Base-by-base conservation (phyloP, 2,113 vertebrate species). In the Phalacrocorax brasilianus region DNA sequence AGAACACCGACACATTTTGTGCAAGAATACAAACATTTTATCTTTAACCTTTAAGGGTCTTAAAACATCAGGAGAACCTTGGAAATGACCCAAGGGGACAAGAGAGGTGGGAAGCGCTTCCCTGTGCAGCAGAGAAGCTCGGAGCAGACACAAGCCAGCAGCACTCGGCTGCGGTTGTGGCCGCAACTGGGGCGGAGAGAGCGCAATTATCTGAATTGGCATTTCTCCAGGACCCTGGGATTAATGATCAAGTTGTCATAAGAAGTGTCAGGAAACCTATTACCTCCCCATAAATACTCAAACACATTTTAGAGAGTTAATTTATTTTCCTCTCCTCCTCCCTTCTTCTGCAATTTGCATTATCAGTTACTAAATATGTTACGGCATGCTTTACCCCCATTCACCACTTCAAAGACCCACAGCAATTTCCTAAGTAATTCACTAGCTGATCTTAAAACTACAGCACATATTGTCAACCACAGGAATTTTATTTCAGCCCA, bases 401-500 rank as follows among this genome's bases (percentile, higher is more conserved):
- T 77, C 68, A 66, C 76, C 2, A 10, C 88, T 81, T 68, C 71
- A 88, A 88, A 88, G 94, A 68, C 42, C 28, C 0, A 1, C 15
- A 89, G 85, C 85, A 78, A 63, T 87, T 79, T 38, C 3, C 0
- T 68, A 67, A 87, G 74, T 78, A 94, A 91, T 79, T 89, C 49
- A 23, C 74, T 76, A 35, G 78, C 88, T 82, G 71, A 68, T 93
- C 71, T 83, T 79, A 32, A 52, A 72, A 88, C 62, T 91, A 77
- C 88, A 93, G 82, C 47, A 74, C 58, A 30, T 21, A 71, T 55
- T 88, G 90, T 56, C 85, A 93, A 24, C 73, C 65, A 66, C 80
- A 71, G 73, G 38, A 87, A 67, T 94, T 87, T 84, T 94, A 93
- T 91, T 95, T 93, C 91, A 84, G 80, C 66, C 42, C 72, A 80